Base-by-base conservation (phyloP, 1,140 invertebrate species). In the Papilio polyxenes region DNA sequence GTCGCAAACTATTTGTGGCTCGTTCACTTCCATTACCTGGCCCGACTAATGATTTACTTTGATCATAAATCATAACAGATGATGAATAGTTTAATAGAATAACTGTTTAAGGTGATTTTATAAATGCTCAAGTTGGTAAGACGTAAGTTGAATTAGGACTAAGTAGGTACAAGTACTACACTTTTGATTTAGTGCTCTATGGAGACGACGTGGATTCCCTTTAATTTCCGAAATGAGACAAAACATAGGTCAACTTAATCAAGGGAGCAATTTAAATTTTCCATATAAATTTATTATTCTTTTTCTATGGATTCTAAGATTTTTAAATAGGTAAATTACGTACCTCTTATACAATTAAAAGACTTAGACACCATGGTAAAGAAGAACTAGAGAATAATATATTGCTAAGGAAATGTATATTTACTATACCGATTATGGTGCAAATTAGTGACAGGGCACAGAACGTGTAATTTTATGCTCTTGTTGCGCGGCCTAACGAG, bases 1-100 rank as follows among this genome's bases (percentile, higher is more conserved):
- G 44, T 49, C 44, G 48, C n/a, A 20, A 49, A 75, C 75, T 75
- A 75, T 75, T 75, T 75, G 75, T 48, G 75, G 48, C 17, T 75
- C 20, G 40, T 75, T 49, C 48, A 9, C 48, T 6, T 75, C 44
- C 75, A 49, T 75, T 75, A 75, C 40, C 44, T 48, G 40, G 9
- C 10, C 11, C 1, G 44, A 75, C 40, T 51, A 75, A 75, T 75
- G n/a, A 48, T 75, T 65, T 75, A 48, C 75, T 75, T 75, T 75
- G 48, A 51, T 75, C 75, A 75, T 75, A 49, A 75, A 75, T 49
- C 44, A 51, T n/a, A 75, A 44, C 17, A 17, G 74, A 44, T 75
- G 37, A 74, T 74, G 69, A 15, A 74, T 75, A 1, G 37, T 75
- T 17, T 44, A 75, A 10, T 75, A 31, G 23, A 31, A 31, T 31